These are phyloP conservation scores for Eurypyga helias DNA, from an alignment of 2,113 vertebrate species.

Conservation along the genomic window DNA sequence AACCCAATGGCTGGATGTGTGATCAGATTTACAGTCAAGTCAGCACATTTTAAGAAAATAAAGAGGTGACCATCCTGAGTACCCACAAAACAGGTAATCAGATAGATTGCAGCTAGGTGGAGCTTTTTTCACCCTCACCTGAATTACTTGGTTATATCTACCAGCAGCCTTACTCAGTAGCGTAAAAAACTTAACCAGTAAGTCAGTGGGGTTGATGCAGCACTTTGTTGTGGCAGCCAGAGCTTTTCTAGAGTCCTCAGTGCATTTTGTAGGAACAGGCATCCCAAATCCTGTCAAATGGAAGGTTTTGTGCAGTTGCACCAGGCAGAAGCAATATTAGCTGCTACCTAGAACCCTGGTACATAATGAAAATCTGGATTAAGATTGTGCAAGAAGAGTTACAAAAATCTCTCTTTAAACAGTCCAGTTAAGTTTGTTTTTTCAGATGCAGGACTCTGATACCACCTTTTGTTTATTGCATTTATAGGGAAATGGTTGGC, in stretches of 20 bases:
- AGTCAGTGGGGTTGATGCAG: background rate
- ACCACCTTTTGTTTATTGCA: background rate
- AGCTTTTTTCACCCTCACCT: background rate
- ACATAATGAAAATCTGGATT: background rate
- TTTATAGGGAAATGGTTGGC: constrained; percentile 94
- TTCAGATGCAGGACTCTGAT: background rate
- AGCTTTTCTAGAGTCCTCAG: background rate
- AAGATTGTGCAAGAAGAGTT: background rate
- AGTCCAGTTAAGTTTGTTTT: background rate
- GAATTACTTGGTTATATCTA: background rate
- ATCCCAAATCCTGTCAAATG: background rate
- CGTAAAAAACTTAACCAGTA: background rate
- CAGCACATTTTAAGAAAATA: background rate
- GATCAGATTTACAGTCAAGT: background rate
- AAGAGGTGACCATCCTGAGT: background rate
- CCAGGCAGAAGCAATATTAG: background rate
- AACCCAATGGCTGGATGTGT: background rate
- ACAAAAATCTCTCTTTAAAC: background rate
- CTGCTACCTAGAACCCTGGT: background rate
- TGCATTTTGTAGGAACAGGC: background rate
- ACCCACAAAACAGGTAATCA: background rate
- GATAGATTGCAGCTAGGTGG: background rate
- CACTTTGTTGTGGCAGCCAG: background rate
- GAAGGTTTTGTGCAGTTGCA: background rate
- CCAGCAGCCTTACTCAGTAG: background rate